phyloP scores from a whole-genome alignment of 1,140 invertebrate species.

The Potamilus streckersoni region DNA sequence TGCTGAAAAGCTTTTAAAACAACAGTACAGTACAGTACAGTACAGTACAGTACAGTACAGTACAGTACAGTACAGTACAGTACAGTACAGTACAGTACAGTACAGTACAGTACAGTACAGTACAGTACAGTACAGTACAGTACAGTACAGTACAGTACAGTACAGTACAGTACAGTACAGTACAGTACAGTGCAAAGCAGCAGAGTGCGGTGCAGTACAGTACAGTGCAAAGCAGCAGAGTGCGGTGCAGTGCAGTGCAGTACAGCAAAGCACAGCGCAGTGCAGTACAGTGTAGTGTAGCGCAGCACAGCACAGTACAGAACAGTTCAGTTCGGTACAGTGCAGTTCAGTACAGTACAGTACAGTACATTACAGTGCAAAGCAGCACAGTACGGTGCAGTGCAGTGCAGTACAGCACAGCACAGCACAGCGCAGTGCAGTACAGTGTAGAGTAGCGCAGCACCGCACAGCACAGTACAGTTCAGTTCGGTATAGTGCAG shows the following conservation, averaged over 20 bases:
- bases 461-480: conserved; percentile 13
- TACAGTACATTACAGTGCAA: no score
- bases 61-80: conserved; percentile 30
- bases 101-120: conserved; percentile 33
- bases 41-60: conserved; percentile 29
- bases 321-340: conserved; percentile 15
- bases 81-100: conserved; percentile 29
- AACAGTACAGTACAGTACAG: conserved; percentile 26
- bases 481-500: conserved; percentile 18
- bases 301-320: conserved; percentile 4
- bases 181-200: no score
- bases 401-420: conserved; percentile 34
- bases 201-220: no score
- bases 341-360: conserved; percentile 23
- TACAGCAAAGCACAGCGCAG: conserved; percentile 24
- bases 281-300: conserved; percentile 18
- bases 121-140: conserved; percentile 23
- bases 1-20: no score
- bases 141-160: conserved; percentile 23
- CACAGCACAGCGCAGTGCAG: conserved; percentile 32
- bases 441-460: conserved; percentile 16
- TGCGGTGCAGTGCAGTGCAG: conserved; percentile 19
- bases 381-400: conserved; percentile 13
- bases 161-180: conserved; percentile 21
- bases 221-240: no score